A percentile compares a stretch with the other conserved stretches of the same genome.
These are phyloP conservation scores for Gadus macrocephalus DNA, from an alignment of 2,113 vertebrate genomes.

Conservation along the genomic window DNA sequence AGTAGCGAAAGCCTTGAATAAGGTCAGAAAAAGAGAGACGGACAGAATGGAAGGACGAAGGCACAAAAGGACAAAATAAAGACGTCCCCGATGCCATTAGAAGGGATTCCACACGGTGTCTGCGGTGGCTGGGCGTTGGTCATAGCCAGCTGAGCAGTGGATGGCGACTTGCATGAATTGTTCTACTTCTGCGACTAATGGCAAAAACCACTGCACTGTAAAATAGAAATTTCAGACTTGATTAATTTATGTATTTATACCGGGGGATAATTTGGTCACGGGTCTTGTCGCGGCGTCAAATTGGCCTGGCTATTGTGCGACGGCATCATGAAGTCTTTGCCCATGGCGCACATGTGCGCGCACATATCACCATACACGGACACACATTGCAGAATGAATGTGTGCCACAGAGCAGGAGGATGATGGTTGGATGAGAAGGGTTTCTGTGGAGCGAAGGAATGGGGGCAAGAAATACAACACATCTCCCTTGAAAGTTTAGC, in stretches of 20 bases:
- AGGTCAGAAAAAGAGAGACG: background rate
- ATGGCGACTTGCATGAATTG: conserved; percentile 63
- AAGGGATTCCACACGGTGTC: conserved; percentile 55
- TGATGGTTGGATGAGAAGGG: conserved; percentile 29
- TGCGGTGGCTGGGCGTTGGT: conserved; percentile 66
- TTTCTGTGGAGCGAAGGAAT: conserved; percentile 26
- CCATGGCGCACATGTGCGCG: conserved; percentile 19
- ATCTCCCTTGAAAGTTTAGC: conserved; percentile 57
- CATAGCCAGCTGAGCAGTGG: conserved; percentile 74
- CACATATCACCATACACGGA: background rate
- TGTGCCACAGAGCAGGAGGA: conserved; percentile 11
- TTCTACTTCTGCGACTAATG: conserved; percentile 72
- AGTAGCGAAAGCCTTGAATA: conserved; percentile 29
- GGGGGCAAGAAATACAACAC: conserved; percentile 40
- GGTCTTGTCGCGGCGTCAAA: conserved; percentile 55
- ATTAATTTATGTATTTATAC: conserved; percentile 77
- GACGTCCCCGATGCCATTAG: conserved; percentile 55
- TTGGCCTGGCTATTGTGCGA: conserved; percentile 48
- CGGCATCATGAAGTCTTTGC: conserved; percentile 42
- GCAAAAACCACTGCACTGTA: conserved; percentile 75
- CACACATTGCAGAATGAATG: too few relatives aligned
- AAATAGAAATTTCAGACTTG: conserved; percentile 80
- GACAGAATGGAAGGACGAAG: background rate
- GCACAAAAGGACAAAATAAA: background rate
- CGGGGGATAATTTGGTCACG: conserved; percentile 58